These are phyloP conservation scores for Hirundichthys speculiger DNA, from an alignment of 2,113 vertebrate genomes.

Conservation along the genomic window DNA sequence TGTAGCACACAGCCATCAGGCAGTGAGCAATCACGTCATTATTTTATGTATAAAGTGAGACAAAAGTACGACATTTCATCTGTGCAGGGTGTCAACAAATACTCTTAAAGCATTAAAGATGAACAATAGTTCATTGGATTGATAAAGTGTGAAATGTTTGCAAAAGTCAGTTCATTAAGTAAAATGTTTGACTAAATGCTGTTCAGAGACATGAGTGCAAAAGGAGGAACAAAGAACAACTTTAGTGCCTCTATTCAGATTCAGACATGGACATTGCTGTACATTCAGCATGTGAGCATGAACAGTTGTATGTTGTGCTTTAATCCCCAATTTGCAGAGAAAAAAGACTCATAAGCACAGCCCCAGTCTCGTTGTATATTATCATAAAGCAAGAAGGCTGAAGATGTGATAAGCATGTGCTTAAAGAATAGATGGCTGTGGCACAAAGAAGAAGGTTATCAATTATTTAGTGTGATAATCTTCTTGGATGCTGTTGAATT, in stretches of 20 bases:
- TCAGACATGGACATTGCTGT: too few relatives aligned
- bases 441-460: slow-evolving; percentile 41
- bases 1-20: slow-evolving; percentile 28
- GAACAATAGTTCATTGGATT: too few relatives aligned
- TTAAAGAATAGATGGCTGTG: slow-evolving; percentile 51
- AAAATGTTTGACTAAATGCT: too few relatives aligned
- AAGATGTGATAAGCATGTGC: slow-evolving; percentile 49
- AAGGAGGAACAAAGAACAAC: too few relatives aligned
- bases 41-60: slow-evolving; percentile 60
- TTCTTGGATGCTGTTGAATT: slow-evolving; percentile 67
- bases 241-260: too few relatives aligned
- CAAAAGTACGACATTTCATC: slow-evolving; percentile 69
- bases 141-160: too few relatives aligned
- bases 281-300: not conserved
- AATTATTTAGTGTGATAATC: slow-evolving; percentile 67
- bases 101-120: not conserved
- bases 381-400: slow-evolving; percentile 31
- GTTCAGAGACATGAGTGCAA: too few relatives aligned
- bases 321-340: slow-evolving; percentile 41
- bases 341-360: slow-evolving; percentile 1
- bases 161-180: too few relatives aligned
- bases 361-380: slow-evolving; percentile 7
- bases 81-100: slow-evolving; percentile 61
- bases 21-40: slow-evolving; percentile 37
- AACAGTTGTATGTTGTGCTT: not conserved